Evolutionary conservation across 1,140 invertebrate species (phyloP).

Genomic region (Episyrphus balteatus): DNA sequence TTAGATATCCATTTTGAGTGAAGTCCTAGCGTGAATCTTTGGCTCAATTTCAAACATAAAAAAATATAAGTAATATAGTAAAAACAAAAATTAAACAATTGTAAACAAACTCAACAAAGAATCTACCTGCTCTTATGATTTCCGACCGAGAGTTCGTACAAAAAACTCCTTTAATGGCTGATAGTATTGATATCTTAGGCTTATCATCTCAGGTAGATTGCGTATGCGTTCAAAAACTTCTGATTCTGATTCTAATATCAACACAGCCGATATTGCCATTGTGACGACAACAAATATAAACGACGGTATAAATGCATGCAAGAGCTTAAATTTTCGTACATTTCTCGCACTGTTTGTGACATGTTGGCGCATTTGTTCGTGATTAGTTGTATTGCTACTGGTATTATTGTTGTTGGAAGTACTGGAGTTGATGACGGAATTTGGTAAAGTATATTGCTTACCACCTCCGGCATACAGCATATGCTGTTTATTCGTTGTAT

Average conservation of each 20-base stretch:
- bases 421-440: slow-evolving; percentile 14
- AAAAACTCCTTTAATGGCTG: slow-evolving; percentile 69
- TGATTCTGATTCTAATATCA: slow-evolving; percentile 65
- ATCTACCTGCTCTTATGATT: slow-evolving; percentile 3
- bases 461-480: slow-evolving; percentile 32
- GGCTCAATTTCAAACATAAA: no score
- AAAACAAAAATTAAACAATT: no score
- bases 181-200: slow-evolving; percentile 68
- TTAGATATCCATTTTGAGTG: no score
- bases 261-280: slow-evolving; percentile 49
- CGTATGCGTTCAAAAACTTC: slow-evolving; percentile 54
- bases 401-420: slow-evolving; percentile 6
- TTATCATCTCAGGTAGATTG: slow-evolving; percentile 67
- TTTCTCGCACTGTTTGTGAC: slow-evolving; percentile 17
- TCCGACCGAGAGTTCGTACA: slow-evolving; percentile 17
- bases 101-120: no score
- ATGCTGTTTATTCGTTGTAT: slow-evolving; percentile 39
- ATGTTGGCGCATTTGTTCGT: slow-evolving; percentile 8
- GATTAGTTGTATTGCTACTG: neutral
- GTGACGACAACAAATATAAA: slow-evolving; percentile 56
- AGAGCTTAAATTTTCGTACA: slow-evolving; percentile 43
- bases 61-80: no score
- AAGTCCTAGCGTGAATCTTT: no score
- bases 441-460: slow-evolving; percentile 35
- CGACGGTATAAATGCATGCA: slow-evolving; percentile 61